These are phyloP conservation scores for Dromococcyx pavoninus DNA, from an alignment of 2,797 vertebrate genomes.

Conservation along the genomic window DNA sequence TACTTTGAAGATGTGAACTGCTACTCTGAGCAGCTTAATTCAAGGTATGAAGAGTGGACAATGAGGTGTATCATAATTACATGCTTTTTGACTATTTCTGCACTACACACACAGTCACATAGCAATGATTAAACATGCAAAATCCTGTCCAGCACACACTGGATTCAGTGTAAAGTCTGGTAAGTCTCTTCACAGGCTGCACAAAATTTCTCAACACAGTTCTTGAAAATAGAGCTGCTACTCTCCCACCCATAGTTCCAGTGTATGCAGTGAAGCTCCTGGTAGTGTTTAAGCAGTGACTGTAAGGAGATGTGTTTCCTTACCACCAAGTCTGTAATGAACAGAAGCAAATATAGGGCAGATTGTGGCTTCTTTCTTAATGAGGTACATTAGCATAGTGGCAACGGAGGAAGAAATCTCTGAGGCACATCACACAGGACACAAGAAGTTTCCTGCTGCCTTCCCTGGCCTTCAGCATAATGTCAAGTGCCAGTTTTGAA, in stretches of 20 bases:
- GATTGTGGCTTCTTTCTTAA: not conserved
- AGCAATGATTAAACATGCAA: conserved; percentile 5
- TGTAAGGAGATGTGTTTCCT: not conserved
- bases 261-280: not conserved
- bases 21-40: not conserved
- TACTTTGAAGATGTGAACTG: not conserved
- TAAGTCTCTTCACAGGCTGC: not conserved
- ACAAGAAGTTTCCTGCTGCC: not conserved
- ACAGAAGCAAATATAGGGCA: not conserved
- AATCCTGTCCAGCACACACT: not conserved
- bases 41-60: not conserved
- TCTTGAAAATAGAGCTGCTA: not conserved
- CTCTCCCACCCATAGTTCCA: not conserved
- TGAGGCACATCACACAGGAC: not conserved
- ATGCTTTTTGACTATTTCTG: not conserved
- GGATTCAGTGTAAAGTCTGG: conserved; percentile 1
- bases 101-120: not conserved
- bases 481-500: not conserved
- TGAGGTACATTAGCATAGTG: not conserved
- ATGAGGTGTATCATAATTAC: not conserved
- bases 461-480: not conserved
- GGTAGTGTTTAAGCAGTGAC: not conserved
- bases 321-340: not conserved
- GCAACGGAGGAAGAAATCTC: not conserved
- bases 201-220: not conserved